Evolutionary conservation across 1,140 invertebrate genomes (phyloP).

Genomic region (Papilio dardanus): DNA sequence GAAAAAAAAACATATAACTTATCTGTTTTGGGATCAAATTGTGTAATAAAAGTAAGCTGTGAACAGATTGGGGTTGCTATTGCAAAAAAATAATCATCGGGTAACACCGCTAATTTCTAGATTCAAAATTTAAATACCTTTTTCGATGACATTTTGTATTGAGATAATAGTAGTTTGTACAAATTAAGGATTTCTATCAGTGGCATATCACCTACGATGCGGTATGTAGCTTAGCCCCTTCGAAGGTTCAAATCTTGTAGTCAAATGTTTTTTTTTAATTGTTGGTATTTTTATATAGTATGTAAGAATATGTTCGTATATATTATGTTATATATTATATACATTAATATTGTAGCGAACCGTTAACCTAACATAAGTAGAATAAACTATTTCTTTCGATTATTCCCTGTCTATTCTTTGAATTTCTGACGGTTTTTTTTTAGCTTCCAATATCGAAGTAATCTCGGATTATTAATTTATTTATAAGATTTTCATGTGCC

Average conservation of each 20-base stretch:
- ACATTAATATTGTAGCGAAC: constrained; percentile 30
- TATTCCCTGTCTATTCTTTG: neutral
- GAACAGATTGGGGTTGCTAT: constrained; percentile 42
- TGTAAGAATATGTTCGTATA: constrained; percentile 68
- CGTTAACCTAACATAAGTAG: constrained; percentile 33
- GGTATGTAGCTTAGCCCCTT: constrained; percentile 46
- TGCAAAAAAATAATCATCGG: constrained; percentile 40
- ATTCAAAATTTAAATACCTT: constrained; percentile 37
- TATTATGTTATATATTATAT: constrained; percentile 47
- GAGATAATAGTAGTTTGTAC: constrained; percentile 59
- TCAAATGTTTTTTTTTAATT: constrained; percentile 61
- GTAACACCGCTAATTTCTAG: constrained; percentile 33
- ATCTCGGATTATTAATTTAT: constrained; percentile 65
- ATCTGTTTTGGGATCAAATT: constrained; percentile 75
- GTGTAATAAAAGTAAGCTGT: constrained; percentile 43
- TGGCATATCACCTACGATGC: constrained; percentile 71
- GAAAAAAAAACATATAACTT: constrained; percentile 47
- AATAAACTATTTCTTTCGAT: neutral
- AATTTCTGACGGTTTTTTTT: constrained; percentile 12
- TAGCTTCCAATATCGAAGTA: constrained; percentile 39
- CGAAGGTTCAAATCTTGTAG: constrained; percentile 38
- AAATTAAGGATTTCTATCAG: constrained; percentile 56
- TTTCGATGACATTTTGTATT: constrained; percentile 49
- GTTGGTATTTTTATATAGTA: constrained; percentile 77
- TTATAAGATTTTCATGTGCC: constrained; percentile 79